Evolutionary conservation across 2,888 invertebrate genomes (phyloP), one percentile per base, ranked within the genome.

Genomic region (Lydus trimaculatus): DNA sequence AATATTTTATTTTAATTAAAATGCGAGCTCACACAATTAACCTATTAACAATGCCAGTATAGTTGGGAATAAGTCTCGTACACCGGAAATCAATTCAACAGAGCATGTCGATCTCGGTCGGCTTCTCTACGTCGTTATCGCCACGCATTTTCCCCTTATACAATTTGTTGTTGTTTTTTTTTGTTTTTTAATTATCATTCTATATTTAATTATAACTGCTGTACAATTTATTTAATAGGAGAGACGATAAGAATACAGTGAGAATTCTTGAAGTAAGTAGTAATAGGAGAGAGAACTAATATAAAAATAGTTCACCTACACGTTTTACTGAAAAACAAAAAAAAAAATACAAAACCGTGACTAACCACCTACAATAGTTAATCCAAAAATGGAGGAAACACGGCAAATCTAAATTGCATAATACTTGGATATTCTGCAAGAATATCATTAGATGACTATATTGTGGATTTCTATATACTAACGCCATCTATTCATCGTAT

Each of bases 331-430:
- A n/a, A n/a, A 43, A 43, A 13, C 11, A 17, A 43, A 8, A 43
- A 43, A 43, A 17, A 43, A 43, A 43, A 43, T 43, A 17, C 13
- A 17, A 36, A 43, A 17, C 43, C 43, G 43, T 43, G 43, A 43
- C 43, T 43, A 43, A 68, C 74, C 74, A 72, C 76, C 74, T 72
- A 73, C 75, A 70, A 67, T 43, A 43, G 43, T 61, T 56, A 69
- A 66, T 67, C 75, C 74, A 67, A 75, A 78, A 75, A 76, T 73
- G 73, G 75, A 73, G 75, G 61, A 69, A 76, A 71, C 75, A 75
- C 63, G 73, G 72, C 70, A 72, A 65, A 63, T 31, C 11, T 36
- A 33, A 64, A 65, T 76, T 76, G 73, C 76, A 76, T 76, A 76
- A 76, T 71, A 66, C 65, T 65, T 64, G 63, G 68, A 72, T 72